phyloP scores from a whole-genome alignment of 2,888 invertebrate genomes.

The Oligia fasciuncula region DNA sequence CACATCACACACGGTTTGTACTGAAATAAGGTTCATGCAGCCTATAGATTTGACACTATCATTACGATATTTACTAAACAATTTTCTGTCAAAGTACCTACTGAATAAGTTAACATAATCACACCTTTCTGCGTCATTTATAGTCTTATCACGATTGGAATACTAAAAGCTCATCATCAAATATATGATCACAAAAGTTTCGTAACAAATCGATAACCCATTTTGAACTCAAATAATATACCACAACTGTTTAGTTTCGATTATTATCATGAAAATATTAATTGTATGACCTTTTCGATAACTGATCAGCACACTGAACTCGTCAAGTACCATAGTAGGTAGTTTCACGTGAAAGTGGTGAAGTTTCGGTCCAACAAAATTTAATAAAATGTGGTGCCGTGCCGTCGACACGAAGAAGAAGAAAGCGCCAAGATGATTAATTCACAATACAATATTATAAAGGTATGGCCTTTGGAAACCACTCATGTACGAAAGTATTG shows the following conservation, averaged over 20 bases:
- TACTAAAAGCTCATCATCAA: conserved; percentile 3
- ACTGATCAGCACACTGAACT: conserved; percentile 10
- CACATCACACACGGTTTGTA: too few species aligned
- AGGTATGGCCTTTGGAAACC: neutral
- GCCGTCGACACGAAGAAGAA: neutral
- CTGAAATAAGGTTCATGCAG: neutral
- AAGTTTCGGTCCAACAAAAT: neutral
- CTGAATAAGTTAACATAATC: neutral
- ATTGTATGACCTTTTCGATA: neutral
- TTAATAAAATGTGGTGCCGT: neutral
- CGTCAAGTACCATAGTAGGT: neutral
- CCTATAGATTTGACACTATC: neutral
- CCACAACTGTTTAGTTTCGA: neutral
- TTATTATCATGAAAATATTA: neutral
- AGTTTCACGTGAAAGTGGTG: neutral
- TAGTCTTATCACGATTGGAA: conserved; percentile 18
- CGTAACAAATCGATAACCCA: conserved; percentile 16
- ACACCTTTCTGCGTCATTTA: neutral
- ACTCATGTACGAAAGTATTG: neutral
- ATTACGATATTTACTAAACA: neutral
- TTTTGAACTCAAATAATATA: neutral
- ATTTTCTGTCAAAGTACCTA: neutral
- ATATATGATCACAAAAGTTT: conserved; percentile 26
- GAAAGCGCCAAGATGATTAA: neutral
- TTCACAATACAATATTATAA: neutral